Evolutionary conservation across 2,113 vertebrate species (phyloP), one percentile per base, ranked within the genome.

Genomic region (Sakesphorus luctuosus): DNA sequence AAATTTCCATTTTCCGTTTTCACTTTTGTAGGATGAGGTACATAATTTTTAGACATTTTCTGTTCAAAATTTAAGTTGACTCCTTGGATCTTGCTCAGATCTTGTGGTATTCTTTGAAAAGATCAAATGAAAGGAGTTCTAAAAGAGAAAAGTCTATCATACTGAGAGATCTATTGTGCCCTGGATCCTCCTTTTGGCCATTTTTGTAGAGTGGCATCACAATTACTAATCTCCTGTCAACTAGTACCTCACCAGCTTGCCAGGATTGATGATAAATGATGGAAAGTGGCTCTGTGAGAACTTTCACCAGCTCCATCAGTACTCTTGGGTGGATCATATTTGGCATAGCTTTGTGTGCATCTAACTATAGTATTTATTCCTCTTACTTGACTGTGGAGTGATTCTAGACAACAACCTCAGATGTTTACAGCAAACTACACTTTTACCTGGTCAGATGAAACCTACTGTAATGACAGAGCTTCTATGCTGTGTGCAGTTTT

Each of bases 401-500:
- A 40, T 69, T 86, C 49, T 61, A 52, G 35, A 47, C 17, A 67
- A 10, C 5, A 75, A 83, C 7, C 4, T 80, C 16, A 61, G 47
- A 44, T 24, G 20, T 18, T 43, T 43, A 56, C 68, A 7, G 7
- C 38, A 49, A 84, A 56, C 4, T 35, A 74, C 6, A 24, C 10
- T 90, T 91, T 71, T 13, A 36, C 7, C 21, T 18, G 17, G 6
- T 36, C 40, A 77, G 19, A 36, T 52, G 25, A 84, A 89, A 63
- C 6, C 7, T 63, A 38, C 2, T 25, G 0, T 40, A 62, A 58
- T 31, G 28, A 55, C 1, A 1, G 1, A 71, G 6, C 13, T 74
- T 33, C 18, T 46, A 11, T 38, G 35, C 6, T 17, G 46, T 20
- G 7, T 31, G 10, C 3, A 7, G 18, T 83, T 4, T 21, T 46